Conservation (phyloP, 2,113 vertebrate genomes). For the Macquaria australasica region DNA sequence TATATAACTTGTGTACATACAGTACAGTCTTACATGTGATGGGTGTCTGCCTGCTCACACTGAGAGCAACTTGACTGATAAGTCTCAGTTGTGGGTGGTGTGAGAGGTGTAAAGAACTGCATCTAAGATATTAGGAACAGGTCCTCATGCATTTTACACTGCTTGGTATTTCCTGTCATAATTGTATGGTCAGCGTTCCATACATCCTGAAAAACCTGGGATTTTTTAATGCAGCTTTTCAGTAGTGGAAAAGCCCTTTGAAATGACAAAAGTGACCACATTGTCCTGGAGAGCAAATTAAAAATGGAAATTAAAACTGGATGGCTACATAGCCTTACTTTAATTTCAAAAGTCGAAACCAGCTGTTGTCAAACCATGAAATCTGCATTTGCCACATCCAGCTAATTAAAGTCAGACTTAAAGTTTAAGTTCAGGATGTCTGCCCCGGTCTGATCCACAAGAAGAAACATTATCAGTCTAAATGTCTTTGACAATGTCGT, state of each 20-base stretch:
- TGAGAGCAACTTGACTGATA: constrained; percentile 15
- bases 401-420: neutral
- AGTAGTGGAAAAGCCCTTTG: neutral
- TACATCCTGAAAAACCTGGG: neutral
- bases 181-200: neutral
- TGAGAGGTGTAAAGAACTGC: neutral
- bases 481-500: no score
- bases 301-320: no score
- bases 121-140: neutral
- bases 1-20: constrained; percentile 30
- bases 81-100: neutral
- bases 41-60: constrained; percentile 27
- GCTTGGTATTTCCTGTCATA: neutral
- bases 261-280: neutral
- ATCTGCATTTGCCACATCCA: neutral
- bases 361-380: neutral
- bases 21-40: neutral
- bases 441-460: no score
- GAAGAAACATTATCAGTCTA: no score
- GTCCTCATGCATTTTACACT: neutral
- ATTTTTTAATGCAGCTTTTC: neutral
- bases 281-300: neutral
- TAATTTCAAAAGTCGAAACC: neutral
- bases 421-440: neutral
- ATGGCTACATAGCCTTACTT: neutral